phyloP scores from a whole-genome alignment of 2,113 vertebrate genomes.

The Leptodactylus fuscus region DNA sequence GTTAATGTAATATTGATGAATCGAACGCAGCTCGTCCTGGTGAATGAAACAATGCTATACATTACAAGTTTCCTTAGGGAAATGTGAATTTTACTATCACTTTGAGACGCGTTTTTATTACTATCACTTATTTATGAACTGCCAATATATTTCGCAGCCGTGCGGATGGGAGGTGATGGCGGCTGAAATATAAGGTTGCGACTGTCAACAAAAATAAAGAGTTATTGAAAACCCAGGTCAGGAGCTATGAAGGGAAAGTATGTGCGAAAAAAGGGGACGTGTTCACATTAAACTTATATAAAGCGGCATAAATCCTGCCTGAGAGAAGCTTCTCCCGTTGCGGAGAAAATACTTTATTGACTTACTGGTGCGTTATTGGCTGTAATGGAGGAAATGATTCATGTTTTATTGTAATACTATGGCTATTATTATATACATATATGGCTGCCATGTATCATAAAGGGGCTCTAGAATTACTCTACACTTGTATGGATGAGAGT shows the following conservation, averaged over 20 bases:
- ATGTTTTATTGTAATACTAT: neutral
- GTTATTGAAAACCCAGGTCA: conserved; percentile 8
- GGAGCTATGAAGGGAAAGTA: neutral
- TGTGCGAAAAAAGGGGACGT: neutral
- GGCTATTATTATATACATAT: neutral
- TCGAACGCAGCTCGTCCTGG: neutral
- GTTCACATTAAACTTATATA: neutral
- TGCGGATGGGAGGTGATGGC: neutral
- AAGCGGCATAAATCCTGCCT: neutral
- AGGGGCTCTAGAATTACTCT: no score
- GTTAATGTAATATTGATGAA: conserved; percentile 41
- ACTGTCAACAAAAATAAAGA: conserved; percentile 19
- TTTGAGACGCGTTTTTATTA: conserved; percentile 36
- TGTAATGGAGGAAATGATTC: neutral
- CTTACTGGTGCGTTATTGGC: neutral
- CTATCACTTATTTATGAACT: conserved; percentile 44
- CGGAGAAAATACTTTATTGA: neutral
- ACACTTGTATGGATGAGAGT: no score
- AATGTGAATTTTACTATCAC: conserved; percentile 30
- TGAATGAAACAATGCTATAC: conserved; percentile 12
- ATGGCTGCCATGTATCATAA: no score
- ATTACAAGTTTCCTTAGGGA: conserved; percentile 29
- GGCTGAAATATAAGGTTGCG: conserved; percentile 18
- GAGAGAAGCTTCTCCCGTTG: neutral
- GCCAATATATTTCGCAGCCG: conserved; percentile 28